These are phyloP conservation scores for Pandemis heparana DNA, from an alignment of 2,888 invertebrate species.

Conservation along the genomic window DNA sequence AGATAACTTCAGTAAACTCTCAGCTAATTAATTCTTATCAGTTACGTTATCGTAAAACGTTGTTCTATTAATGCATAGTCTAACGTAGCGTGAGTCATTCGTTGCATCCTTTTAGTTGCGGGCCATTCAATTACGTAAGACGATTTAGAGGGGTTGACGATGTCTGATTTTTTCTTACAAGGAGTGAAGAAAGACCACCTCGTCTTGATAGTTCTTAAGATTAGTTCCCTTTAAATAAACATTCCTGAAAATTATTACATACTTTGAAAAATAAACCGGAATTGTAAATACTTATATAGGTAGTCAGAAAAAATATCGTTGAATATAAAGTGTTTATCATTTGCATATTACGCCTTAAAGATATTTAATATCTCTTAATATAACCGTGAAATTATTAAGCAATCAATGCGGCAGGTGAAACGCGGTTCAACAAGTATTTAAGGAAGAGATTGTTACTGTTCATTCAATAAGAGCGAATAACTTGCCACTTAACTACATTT, in stretches of 20 bases:
- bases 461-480: not conserved
- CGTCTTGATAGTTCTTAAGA: too few relatives aligned
- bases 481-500: not conserved
- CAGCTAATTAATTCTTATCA: constrained; percentile 33
- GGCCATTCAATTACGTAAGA: too few relatives aligned
- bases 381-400: constrained; percentile 5
- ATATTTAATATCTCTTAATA: not conserved
- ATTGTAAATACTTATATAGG: too few relatives aligned
- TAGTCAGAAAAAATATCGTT: too few relatives aligned
- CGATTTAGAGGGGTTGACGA: too few relatives aligned
- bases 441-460: not conserved
- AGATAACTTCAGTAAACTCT: constrained; percentile 8
- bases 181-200: too few relatives aligned
- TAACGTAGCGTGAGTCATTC: constrained; percentile 6
- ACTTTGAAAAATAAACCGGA: too few relatives aligned
- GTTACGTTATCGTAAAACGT: constrained; percentile 28
- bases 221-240: too few relatives aligned
- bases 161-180: too few relatives aligned
- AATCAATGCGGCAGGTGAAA: not conserved
- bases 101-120: constrained; percentile 5
- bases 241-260: too few relatives aligned
- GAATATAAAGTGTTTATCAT: not conserved
- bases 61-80: constrained; percentile 28
- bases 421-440: not conserved
- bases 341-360: not conserved